Conservation (phyloP, 35 echinoderm and acorn worm genomes). For the Stichopus chloronotus region DNA sequence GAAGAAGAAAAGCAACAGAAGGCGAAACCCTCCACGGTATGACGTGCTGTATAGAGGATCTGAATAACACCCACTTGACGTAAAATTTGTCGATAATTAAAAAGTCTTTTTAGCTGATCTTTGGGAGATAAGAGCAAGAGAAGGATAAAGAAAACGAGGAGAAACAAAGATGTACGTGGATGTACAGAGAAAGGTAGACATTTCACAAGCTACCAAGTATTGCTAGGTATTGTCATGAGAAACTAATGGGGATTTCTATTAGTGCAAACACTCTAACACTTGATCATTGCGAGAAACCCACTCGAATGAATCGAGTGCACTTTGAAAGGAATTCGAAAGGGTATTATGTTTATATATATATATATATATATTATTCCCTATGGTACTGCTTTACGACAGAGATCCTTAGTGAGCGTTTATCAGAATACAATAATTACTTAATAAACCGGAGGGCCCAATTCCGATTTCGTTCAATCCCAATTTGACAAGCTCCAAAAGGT, state of each 20-base stretch:
- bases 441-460: too few species aligned
- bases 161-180: too few species aligned
- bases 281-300: not conserved
- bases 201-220: not conserved
- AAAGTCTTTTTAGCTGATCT: slow-evolving; percentile 40
- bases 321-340: not conserved
- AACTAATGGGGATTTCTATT: slow-evolving; percentile 54
- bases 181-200: not conserved
- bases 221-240: slow-evolving; percentile 9
- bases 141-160: too few species aligned
- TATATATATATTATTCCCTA: too few species aligned
- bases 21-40: slow-evolving; percentile 13
- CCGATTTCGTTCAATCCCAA: too few species aligned
- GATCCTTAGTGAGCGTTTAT: too few species aligned
- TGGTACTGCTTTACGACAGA: too few species aligned
- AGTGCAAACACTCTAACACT: slow-evolving; percentile 25
- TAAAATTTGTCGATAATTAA: slow-evolving; percentile 48
- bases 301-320: not conserved
- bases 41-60: not conserved
- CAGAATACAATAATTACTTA: too few species aligned
- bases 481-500: too few species aligned
- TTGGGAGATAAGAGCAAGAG: not conserved
- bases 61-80: slow-evolving; percentile 20
- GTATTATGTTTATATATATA: not conserved
- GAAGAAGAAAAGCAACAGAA: slow-evolving; percentile 21